A percentile compares a stretch with the other conserved stretches of the same genome.
Evolutionary conservation across 2,888 invertebrate species (phyloP).

Genomic region (Lysandra bellargus): DNA sequence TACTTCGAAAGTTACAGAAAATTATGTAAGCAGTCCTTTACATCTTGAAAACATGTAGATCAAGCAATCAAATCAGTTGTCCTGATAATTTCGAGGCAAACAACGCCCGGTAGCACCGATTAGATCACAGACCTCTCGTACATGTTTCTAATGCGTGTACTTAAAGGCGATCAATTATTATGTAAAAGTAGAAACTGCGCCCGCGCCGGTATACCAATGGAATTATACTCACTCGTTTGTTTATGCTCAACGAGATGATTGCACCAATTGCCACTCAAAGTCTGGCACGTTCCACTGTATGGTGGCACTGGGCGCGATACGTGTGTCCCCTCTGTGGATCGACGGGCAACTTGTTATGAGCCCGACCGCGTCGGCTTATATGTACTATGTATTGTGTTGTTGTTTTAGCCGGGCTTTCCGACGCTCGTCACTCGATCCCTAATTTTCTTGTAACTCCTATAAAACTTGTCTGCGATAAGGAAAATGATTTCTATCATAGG

Average conservation of each 20-base stretch:
- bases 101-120: not conserved
- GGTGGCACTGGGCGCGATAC: constrained; percentile 44
- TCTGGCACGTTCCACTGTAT: constrained; percentile 68
- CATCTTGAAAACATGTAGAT: not conserved
- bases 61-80: not conserved
- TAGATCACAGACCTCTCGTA: constrained; percentile 26
- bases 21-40: not conserved
- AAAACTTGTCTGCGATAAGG: not conserved
- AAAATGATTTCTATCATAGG: not conserved
- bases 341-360: constrained; percentile 61
- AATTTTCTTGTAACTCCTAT: constrained; percentile 14
- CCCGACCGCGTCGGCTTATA: constrained; percentile 55
- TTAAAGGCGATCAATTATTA: not conserved
- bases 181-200: constrained; percentile 38
- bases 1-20: not conserved
- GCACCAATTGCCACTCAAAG: constrained; percentile 65
- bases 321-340: constrained; percentile 58
- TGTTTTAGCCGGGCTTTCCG: constrained; percentile 34
- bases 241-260: constrained; percentile 78
- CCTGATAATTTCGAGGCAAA: not conserved
- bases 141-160: constrained; percentile 1
- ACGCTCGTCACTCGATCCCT: not conserved
- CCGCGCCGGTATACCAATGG: constrained; percentile 49
- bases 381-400: constrained; percentile 38
- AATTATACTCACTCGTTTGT: constrained; percentile 73